Evolutionary conservation across 2,113 vertebrate genomes (phyloP).

Genomic region (Ondatra zibethicus): DNA sequence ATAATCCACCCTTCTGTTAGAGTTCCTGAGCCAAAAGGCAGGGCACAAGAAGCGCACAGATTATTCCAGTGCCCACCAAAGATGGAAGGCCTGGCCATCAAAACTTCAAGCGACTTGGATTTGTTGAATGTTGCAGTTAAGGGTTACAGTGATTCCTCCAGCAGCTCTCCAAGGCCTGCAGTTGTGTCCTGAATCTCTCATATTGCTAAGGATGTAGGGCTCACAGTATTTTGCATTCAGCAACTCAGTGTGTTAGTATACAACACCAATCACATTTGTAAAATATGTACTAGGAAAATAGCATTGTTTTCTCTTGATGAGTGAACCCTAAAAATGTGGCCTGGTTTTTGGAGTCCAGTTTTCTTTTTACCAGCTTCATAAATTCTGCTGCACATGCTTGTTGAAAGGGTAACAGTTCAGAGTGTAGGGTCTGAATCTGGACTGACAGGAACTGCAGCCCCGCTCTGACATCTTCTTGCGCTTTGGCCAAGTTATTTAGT

Average conservation of each 20-base stretch:
- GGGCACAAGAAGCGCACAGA: not conserved
- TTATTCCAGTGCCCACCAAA: not conserved
- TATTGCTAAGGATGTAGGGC: not conserved
- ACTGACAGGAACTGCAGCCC: not conserved
- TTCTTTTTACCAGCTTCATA: not conserved
- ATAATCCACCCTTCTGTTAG: not conserved
- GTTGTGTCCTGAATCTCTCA: not conserved
- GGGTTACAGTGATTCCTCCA: not conserved
- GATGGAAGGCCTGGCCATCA: not conserved
- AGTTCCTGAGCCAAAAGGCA: not conserved
- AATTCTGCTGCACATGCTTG: not conserved
- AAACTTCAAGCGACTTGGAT: not conserved
- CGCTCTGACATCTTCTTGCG: not conserved
- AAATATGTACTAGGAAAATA: not conserved
- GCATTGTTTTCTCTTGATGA: conserved; percentile 10
- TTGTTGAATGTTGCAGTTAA: not conserved
- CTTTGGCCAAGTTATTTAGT: not conserved
- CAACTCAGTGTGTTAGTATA: not conserved
- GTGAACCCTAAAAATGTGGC: not conserved
- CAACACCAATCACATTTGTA: not conserved
- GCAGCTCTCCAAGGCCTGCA: not conserved
- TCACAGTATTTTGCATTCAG: not conserved
- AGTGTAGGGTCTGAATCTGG: not conserved
- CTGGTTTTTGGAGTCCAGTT: not conserved
- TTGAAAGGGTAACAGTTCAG: not conserved